These are phyloP conservation scores for Jaculus jaculus DNA, from an alignment of 2,113 vertebrate genomes.

Conservation along the genomic window DNA sequence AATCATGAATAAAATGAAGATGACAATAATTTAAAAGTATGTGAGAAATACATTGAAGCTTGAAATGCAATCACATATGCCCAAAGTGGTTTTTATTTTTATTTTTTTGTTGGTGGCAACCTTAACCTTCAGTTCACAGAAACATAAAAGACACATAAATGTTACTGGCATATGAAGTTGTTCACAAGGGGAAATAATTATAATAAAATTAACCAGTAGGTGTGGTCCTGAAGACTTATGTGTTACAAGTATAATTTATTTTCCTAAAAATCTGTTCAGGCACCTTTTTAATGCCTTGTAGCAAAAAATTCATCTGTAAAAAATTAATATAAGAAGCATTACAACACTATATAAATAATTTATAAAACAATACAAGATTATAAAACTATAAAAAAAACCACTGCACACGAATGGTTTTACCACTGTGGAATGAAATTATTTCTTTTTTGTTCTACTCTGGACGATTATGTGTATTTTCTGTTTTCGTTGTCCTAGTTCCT, in stretches of 20 bases:
- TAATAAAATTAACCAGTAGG: conserved; percentile 79
- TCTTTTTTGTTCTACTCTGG: conserved; percentile 78
- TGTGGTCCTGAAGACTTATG: conserved; percentile 73
- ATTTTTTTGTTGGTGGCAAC: conserved; percentile 74
- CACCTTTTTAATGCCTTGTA: conserved; percentile 85
- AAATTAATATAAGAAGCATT: conserved; percentile 89
- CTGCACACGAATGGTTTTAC: conserved; percentile 83
- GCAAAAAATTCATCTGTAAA: conserved; percentile 85
- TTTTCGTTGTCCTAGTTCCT: conserved; percentile 80
- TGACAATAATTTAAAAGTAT: conserved; percentile 60
- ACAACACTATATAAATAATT: conserved; percentile 87
- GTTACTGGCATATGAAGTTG: conserved; percentile 66
- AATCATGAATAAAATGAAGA: conserved; percentile 57
- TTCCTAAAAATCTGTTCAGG: conserved; percentile 86
- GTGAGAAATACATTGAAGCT: conserved; percentile 74
- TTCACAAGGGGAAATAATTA: conserved; percentile 80
- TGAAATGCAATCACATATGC: conserved; percentile 79
- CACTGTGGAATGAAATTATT: conserved; percentile 80
- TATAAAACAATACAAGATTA: conserved; percentile 89
- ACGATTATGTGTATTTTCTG: conserved; percentile 80
- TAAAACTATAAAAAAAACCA: conserved; percentile 86
- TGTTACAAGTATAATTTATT: conserved; percentile 81
- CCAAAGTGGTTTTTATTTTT: conserved; percentile 77
- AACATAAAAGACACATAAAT: conserved; percentile 81
- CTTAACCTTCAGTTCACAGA: conserved; percentile 79